These are phyloP conservation scores for Synergus laeviventris DNA, from an alignment of 2,888 invertebrate species.

Conservation along the genomic window DNA sequence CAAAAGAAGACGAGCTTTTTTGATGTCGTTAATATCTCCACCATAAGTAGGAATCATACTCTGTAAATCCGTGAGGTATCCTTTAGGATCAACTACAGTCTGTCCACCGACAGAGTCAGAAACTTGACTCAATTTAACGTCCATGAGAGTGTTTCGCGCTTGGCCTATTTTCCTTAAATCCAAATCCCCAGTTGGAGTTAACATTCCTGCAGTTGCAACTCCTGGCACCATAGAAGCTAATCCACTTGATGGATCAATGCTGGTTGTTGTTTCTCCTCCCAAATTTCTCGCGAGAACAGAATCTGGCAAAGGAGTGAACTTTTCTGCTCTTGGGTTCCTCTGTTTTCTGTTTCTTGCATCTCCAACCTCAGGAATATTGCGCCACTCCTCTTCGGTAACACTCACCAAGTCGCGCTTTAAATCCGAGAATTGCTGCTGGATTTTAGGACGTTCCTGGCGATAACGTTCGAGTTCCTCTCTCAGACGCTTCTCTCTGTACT, in stretches of 20 bases:
- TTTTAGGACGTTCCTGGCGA: slow-evolving; percentile 98
- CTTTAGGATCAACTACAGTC: slow-evolving; percentile 99
- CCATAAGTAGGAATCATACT: slow-evolving; percentile 99
- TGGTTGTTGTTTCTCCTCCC: slow-evolving; percentile 87
- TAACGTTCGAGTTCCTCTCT: slow-evolving; percentile 97
- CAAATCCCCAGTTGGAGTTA: slow-evolving; percentile 92
- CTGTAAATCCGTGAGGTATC: slow-evolving; percentile 99
- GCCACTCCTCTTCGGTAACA: slow-evolving; percentile 96
- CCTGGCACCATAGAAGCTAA: slow-evolving; percentile 92
- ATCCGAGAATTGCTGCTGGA: slow-evolving; percentile 99
- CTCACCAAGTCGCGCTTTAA: slow-evolving; percentile 90
- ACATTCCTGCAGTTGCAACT: slow-evolving; percentile 89
- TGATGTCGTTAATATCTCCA: slow-evolving; percentile 98
- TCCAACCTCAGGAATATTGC: slow-evolving; percentile 98
- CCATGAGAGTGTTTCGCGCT: slow-evolving; percentile 99
- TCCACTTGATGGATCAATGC: slow-evolving; percentile 91
- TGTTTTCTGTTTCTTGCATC: slow-evolving; percentile 98
- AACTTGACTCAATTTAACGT: slow-evolving; percentile 90
- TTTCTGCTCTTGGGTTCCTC: slow-evolving; percentile 95
- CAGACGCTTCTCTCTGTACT: slow-evolving; percentile 92
- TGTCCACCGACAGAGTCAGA: slow-evolving; percentile 99
- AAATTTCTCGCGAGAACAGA: slow-evolving; percentile 92
- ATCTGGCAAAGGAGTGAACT: slow-evolving; percentile 98
- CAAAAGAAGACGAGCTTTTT: slow-evolving; percentile 94
- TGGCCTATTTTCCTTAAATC: slow-evolving; percentile 99